Evolutionary conservation across 37 sponge, comb jelly and placozoan genomes (phyloP), one percentile per base, ranked within the genome.

Genomic region (Eunapius fragilis): DNA sequence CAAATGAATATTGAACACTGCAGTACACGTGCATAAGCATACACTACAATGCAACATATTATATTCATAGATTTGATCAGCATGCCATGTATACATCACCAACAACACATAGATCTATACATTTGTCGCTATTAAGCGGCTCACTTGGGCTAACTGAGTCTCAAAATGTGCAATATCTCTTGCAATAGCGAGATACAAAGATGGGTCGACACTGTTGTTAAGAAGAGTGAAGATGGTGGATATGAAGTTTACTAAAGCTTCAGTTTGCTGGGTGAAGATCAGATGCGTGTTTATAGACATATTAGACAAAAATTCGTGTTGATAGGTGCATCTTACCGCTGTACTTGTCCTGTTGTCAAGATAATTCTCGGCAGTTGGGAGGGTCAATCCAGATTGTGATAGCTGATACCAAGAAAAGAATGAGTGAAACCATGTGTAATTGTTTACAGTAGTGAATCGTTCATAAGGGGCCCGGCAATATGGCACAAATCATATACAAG

Each of bases 131-230:
- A n/a, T n/a, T n/a, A n/a, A n/a, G n/a, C n/a, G n/a, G 14, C 81
- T 31, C 30, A 90, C 91, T 71, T 81, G 3, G 17, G 91, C 91
- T 30, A 90, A 78, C 6, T 72, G 69, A 2, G 69, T 81, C 58
- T 90, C 91, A 24, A 90, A 77, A 5, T 81, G 67, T 19, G 80
- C 49, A 68, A 86, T 81, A 9, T 86, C 82, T 25, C 69, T 26
- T 0, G 86, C 86, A 28, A 68, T 79, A 47, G 6, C 14, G 2
- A 2, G 0, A 11, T 13, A 58, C 2, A 58, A 17, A 17, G 58
- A 58, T 17, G 58, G 22, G 58, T 58, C 58, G 2, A 58, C 22
- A 58, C 14, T 58, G 17, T 19, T 58, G 22, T 58, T 58, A 10
- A 58, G 58, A 58, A 58, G 58, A 19, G 14, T 58, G 58, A 58